Evolutionary conservation across 2,113 vertebrate species (phyloP).

Genomic region (Albula goreensis): DNA sequence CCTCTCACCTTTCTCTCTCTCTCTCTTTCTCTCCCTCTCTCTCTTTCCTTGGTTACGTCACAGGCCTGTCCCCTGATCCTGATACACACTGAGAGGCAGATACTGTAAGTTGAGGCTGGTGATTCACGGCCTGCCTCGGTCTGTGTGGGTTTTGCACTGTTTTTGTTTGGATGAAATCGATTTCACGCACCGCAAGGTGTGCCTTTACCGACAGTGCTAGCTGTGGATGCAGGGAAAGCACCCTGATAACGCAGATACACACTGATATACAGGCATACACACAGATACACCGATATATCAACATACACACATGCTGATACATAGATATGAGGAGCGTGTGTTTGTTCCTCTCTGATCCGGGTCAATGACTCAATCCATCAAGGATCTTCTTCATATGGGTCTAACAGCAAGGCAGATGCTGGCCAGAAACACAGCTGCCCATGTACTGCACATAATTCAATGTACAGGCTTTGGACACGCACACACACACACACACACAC

Average conservation of each 20-base stretch:
- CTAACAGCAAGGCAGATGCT: neutral
- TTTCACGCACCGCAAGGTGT: neutral
- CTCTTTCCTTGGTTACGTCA: neutral
- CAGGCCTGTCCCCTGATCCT: neutral
- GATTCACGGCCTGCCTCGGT: neutral
- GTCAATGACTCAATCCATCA: neutral
- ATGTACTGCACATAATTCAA: neutral
- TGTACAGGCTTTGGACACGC: neutral
- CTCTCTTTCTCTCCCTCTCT: conserved; percentile 26
- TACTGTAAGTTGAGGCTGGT: neutral
- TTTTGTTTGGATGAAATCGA: neutral
- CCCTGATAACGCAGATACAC: neutral
- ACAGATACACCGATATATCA: neutral
- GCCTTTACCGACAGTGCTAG: neutral
- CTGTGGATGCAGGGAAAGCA: neutral
- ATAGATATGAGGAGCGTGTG: neutral
- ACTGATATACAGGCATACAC: too few species aligned
- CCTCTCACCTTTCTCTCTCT: neutral
- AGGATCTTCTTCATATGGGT: neutral
- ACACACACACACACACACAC: conserved; percentile 21
- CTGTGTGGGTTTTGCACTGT: neutral
- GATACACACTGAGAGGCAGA: neutral
- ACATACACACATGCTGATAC: too few species aligned
- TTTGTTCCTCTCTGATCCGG: neutral
- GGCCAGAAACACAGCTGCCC: neutral